Percentiles rank a stretch among this genome's conserved stretches.
Conservation (phyloP, 2,888 invertebrate species). For the Macrosoma leucophasiata region DNA sequence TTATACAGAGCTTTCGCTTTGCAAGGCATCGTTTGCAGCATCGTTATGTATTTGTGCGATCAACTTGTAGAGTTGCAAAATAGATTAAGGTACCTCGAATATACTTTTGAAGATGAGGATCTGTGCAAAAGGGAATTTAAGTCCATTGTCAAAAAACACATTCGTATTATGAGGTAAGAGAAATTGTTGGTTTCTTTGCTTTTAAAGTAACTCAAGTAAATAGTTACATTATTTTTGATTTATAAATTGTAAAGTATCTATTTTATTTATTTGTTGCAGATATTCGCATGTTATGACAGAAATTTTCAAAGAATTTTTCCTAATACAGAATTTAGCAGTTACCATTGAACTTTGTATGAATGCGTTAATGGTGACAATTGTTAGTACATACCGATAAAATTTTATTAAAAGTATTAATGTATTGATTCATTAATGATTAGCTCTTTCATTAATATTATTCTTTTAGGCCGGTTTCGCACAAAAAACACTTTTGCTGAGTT, state of each 20-base stretch:
- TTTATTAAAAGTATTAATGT: neutral
- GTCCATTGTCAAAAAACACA: constrained; percentile 47
- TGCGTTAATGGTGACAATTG: constrained; percentile 51
- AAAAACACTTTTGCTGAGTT: constrained; percentile 40
- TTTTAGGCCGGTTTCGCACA: constrained; percentile 44
- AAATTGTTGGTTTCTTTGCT: constrained; percentile 2
- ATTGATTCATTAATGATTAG: neutral
- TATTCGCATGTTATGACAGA: constrained; percentile 41
- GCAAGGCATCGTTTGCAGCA: constrained; percentile 53
- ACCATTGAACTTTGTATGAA: constrained; percentile 56
- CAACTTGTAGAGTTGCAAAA: constrained; percentile 47
- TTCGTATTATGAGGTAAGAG: constrained; percentile 49
- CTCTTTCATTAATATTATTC: neutral
- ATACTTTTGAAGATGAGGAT: constrained; percentile 31
- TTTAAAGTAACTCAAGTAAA: constrained; percentile 5
- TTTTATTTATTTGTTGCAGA: no score
- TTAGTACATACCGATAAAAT: constrained; percentile 33
- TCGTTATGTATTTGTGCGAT: constrained; percentile 56
- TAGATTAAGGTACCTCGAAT: constrained; percentile 35
- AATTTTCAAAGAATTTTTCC: constrained; percentile 54
- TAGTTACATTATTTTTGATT: no score
- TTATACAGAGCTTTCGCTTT: constrained; percentile 46
- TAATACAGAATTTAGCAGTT: constrained; percentile 55
- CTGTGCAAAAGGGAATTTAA: constrained; percentile 37
- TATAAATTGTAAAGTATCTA: no score